Conservation (phyloP, 2,797 vertebrate genomes). For the Pitangus sulphuratus region DNA sequence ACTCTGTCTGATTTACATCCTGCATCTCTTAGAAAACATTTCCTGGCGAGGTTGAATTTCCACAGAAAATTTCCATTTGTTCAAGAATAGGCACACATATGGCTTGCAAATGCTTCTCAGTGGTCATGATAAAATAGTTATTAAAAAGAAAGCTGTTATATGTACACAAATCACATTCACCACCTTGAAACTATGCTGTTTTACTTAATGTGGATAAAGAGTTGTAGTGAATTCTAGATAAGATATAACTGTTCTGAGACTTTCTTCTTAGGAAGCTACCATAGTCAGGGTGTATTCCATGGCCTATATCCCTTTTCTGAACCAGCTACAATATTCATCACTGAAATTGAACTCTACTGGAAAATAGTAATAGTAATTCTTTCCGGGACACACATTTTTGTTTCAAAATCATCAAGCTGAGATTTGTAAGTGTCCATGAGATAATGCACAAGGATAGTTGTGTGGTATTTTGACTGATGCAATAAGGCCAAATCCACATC, state of each 20-base stretch:
- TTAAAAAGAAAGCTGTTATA: neutral
- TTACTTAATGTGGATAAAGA: neutral
- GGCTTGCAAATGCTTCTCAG: neutral
- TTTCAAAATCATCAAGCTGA: neutral
- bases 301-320: neutral
- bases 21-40: neutral
- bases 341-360: neutral
- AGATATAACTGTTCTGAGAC: neutral
- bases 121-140: neutral
- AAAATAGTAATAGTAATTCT: neutral
- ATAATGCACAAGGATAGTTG: neutral
- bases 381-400: neutral
- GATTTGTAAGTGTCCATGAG: neutral
- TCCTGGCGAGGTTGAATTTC: neutral
- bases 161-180: neutral
- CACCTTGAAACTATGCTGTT: neutral
- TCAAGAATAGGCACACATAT: neutral
- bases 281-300: neutral
- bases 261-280: neutral
- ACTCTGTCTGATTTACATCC: conserved; percentile 36
- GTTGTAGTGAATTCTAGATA: neutral
- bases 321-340: neutral
- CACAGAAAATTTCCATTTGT: neutral
- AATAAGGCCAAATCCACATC: neutral
- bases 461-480: neutral